phyloP scores from a whole-genome alignment of 53 echinoderm and acorn worm species.

The Echinometra lucunter region DNA sequence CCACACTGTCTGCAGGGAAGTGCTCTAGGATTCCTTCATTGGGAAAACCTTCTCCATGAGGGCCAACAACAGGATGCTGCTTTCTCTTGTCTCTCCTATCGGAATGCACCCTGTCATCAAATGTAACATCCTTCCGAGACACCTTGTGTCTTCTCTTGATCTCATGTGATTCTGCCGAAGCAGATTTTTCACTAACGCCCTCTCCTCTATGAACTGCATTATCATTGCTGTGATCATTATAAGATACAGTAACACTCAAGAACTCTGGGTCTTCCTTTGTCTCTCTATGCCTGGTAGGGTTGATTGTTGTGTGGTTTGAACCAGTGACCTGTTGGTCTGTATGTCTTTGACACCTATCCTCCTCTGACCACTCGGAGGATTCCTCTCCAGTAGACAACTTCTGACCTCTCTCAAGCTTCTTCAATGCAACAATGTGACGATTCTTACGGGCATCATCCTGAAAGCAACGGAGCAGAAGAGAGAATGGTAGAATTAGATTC shows the following conservation, averaged over 20 bases:
- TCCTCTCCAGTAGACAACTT: slow-evolving; percentile 63
- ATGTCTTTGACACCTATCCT: slow-evolving; percentile 70
- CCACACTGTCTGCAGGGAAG: not conserved
- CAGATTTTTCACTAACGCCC: slow-evolving; percentile 5
- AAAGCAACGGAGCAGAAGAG: not conserved
- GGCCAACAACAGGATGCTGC: slow-evolving; percentile 22
- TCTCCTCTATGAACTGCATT: not conserved
- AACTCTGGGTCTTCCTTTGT: slow-evolving; percentile 39
- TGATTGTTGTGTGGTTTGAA: slow-evolving; percentile 43
- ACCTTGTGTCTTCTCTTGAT: not conserved
- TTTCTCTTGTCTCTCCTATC: not conserved
- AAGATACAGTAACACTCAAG: slow-evolving; percentile 54
- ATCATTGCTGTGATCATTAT: slow-evolving; percentile 7
- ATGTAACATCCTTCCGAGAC: slow-evolving; percentile 46
- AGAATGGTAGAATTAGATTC: not conserved
- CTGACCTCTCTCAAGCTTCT: slow-evolving; percentile 56
- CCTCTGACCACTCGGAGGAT: slow-evolving; percentile 67
- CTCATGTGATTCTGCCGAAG: slow-evolving; percentile 42
- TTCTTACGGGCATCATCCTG: slow-evolving; percentile 42
- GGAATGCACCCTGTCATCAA: slow-evolving; percentile 43
- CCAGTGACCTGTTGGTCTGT: slow-evolving; percentile 44
- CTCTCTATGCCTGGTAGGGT: not conserved
- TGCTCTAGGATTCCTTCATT: not conserved
- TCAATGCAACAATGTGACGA: slow-evolving; percentile 62
- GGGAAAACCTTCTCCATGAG: not conserved